These are phyloP conservation scores for Masticophis lateralis DNA, from an alignment of 2,797 vertebrate genomes.

Conservation along the genomic window DNA sequence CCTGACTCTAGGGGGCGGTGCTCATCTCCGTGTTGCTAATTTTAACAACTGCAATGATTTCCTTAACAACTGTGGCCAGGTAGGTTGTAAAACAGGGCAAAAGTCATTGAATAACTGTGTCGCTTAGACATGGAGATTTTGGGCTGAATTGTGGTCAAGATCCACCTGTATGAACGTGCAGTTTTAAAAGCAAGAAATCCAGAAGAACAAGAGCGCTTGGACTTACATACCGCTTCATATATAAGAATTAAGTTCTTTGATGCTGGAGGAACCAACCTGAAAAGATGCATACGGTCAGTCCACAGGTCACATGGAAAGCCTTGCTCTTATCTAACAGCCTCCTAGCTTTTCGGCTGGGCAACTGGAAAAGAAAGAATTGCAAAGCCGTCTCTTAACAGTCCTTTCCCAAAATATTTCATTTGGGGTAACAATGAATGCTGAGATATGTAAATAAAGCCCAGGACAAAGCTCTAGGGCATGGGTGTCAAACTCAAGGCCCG, in stretches of 20 bases:
- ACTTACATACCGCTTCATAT: not conserved
- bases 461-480: not conserved
- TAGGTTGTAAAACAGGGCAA: no score
- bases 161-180: not conserved
- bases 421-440: not conserved
- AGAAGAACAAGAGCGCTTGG: slow-evolving; percentile 41
- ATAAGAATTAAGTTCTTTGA: not conserved
- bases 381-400: slow-evolving; percentile 8
- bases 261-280: slow-evolving; percentile 77
- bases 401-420: not conserved
- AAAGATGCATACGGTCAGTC: slow-evolving; percentile 88
- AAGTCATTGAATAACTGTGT: no score
- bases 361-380: slow-evolving; percentile 70
- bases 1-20: no score
- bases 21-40: no score
- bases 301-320: slow-evolving; percentile 90
- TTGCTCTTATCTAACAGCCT: slow-evolving; percentile 92
- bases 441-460: not conserved
- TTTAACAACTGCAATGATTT: no score
- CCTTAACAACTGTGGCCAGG: no score
- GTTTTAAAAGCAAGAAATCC: not conserved
- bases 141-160: no score
- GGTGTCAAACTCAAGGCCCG: no score
- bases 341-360: slow-evolving; percentile 85
- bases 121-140: no score